These are phyloP conservation scores for Morus bassanus DNA, from an alignment of 2,797 vertebrate species.

Conservation along the genomic window DNA sequence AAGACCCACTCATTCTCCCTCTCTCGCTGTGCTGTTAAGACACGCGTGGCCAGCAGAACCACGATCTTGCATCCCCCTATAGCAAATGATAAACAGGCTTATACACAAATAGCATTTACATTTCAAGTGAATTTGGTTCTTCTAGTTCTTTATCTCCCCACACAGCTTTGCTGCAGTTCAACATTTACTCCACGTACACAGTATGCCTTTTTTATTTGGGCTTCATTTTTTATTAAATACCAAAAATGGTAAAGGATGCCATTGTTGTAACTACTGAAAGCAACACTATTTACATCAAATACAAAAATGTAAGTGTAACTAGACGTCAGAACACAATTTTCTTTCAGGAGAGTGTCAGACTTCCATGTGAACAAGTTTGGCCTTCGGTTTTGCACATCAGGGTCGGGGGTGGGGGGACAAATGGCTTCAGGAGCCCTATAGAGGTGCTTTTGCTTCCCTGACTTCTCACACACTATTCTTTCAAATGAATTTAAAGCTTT, in stretches of 20 bases:
- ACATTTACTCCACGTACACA: not conserved
- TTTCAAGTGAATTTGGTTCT: not conserved
- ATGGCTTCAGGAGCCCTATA: slow-evolving; percentile 33
- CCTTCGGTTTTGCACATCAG: not conserved
- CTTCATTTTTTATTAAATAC: not conserved
- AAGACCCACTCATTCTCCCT: not conserved
- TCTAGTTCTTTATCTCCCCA: not conserved
- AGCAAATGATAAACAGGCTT: not conserved
- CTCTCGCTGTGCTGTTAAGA: rapidly evolving
- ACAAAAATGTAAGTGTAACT: not conserved
- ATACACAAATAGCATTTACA: not conserved
- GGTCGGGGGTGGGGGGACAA: slow-evolving; percentile 7
- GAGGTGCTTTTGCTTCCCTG: slow-evolving; percentile 68
- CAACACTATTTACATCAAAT: not conserved
- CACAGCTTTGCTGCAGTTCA: not conserved
- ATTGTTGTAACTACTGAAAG: not conserved
- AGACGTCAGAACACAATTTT: not conserved
- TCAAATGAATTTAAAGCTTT: slow-evolving; percentile 79
- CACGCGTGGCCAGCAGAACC: not conserved
- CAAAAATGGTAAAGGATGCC: not conserved
- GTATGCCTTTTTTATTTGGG: not conserved
- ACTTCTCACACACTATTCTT: slow-evolving; percentile 77
- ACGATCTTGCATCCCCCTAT: not conserved
- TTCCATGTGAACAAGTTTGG: not conserved
- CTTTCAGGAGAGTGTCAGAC: not conserved